A percentile compares a stretch with the other conserved stretches of the same genome.
phyloP scores from a whole-genome alignment of 2,888 invertebrate species.

The Pseudeuparius sepicola region DNA sequence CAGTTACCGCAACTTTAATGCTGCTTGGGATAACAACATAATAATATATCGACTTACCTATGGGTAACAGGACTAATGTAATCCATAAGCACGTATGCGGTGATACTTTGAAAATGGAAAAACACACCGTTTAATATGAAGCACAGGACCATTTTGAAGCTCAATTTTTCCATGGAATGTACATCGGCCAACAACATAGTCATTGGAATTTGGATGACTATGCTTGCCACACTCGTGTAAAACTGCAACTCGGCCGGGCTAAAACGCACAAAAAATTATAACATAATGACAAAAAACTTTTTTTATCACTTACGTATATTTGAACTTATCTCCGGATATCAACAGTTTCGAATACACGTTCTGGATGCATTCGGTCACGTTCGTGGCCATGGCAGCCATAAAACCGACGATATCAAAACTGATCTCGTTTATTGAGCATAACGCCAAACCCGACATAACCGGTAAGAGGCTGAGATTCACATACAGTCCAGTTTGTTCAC shows the following conservation, averaged over 20 bases:
- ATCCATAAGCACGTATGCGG: slow-evolving; percentile 69
- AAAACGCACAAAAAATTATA: slow-evolving; percentile 24
- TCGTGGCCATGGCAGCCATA: slow-evolving; percentile 65
- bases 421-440: slow-evolving; percentile 68
- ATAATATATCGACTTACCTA: slow-evolving; percentile 43
- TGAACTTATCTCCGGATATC: slow-evolving; percentile 62
- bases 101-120: slow-evolving; percentile 73
- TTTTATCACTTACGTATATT: slow-evolving; percentile 54
- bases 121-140: slow-evolving; percentile 62
- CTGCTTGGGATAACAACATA: too few species aligned
- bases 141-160: slow-evolving; percentile 43
- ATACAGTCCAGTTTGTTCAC: slow-evolving; percentile 55
- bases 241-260: slow-evolving; percentile 72
- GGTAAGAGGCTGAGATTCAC: slow-evolving; percentile 64
- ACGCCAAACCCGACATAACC: slow-evolving; percentile 65
- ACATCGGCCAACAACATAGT: slow-evolving; percentile 57
- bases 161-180: slow-evolving; percentile 42
- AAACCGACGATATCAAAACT: slow-evolving; percentile 66
- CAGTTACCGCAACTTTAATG: too few species aligned
- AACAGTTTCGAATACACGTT: slow-evolving; percentile 72
- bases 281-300: background rate
- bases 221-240: slow-evolving; percentile 64
- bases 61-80: slow-evolving; percentile 73
- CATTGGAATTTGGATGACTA: slow-evolving; percentile 62
- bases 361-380: slow-evolving; percentile 68